These are phyloP conservation scores for Motacilla alba DNA, from an alignment of 2,113 vertebrate species.

Conservation along the genomic window DNA sequence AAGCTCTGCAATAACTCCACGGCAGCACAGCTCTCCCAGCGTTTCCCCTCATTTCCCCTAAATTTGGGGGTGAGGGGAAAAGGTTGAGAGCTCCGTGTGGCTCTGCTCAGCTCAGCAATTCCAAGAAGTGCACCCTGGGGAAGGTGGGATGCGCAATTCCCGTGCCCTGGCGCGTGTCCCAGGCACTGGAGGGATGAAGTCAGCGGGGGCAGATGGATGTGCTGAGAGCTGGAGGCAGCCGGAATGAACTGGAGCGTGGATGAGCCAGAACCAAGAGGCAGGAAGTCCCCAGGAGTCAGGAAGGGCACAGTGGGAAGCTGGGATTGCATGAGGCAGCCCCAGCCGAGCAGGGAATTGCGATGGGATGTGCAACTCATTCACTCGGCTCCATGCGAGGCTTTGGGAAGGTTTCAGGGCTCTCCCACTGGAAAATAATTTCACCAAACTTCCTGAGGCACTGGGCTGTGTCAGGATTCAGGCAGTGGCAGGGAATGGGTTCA, in stretches of 20 bases:
- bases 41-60: neutral
- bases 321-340: neutral
- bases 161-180: neutral
- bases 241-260: neutral
- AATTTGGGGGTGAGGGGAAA: neutral
- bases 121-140: neutral
- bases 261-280: constrained; percentile 36
- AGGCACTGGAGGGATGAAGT: neutral
- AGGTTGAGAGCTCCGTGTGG: neutral
- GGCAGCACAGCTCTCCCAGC: neutral
- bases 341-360: neutral
- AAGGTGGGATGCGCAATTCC: neutral
- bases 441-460: neutral
- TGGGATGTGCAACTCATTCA: neutral
- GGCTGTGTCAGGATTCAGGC: neutral
- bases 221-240: constrained; percentile 30
- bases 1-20: neutral
- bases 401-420: neutral
- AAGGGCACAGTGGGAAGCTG: constrained; percentile 30
- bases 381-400: neutral
- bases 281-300: constrained; percentile 13
- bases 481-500: neutral
- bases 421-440: neutral
- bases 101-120: constrained; percentile 5
- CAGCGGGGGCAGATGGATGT: constrained; percentile 33